A percentile compares a stretch with the other conserved stretches of the same genome.
These are phyloP conservation scores for Tauraco erythrolophus DNA, from an alignment of 2,113 vertebrate genomes.

Conservation along the genomic window DNA sequence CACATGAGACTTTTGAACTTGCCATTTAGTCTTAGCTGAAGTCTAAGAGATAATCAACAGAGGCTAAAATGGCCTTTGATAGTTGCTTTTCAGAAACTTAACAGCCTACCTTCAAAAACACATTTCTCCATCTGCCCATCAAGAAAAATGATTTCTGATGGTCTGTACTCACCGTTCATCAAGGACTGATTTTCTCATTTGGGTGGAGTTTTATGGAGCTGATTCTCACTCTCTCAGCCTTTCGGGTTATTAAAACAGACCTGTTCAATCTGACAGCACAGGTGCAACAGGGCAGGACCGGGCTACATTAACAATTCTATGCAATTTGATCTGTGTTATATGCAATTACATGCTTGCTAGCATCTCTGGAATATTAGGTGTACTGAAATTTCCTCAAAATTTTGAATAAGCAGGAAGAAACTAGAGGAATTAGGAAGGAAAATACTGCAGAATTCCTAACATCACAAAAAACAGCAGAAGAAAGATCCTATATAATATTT, in stretches of 20 bases:
- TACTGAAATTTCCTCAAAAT: neutral
- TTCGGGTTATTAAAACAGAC: neutral
- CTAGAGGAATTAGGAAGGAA: neutral
- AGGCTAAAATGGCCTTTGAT: constrained; percentile 39
- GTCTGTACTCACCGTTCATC: neutral
- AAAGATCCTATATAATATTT: neutral
- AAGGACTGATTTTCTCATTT: constrained; percentile 48
- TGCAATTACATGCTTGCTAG: neutral
- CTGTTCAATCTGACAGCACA: neutral
- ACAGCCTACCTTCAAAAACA: constrained; percentile 23
- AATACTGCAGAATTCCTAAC: neutral
- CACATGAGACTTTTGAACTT: neutral
- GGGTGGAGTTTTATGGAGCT: neutral
- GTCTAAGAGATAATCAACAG: neutral
- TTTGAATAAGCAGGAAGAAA: neutral
- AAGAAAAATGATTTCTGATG: constrained; percentile 52
- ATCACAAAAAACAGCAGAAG: neutral
- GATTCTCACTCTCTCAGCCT: neutral
- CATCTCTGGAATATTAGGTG: neutral
- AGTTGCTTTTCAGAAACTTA: constrained; percentile 37
- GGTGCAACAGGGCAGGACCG: neutral
- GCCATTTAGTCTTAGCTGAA: neutral
- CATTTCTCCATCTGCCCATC: constrained; percentile 38
- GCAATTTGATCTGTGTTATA: neutral
- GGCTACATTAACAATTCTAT: neutral